A percentile compares a stretch with the other conserved stretches of the same genome.
These are phyloP conservation scores for Hirtodrosophila confusa DNA, from an alignment of 2,888 invertebrate genomes.

Conservation along the genomic window DNA sequence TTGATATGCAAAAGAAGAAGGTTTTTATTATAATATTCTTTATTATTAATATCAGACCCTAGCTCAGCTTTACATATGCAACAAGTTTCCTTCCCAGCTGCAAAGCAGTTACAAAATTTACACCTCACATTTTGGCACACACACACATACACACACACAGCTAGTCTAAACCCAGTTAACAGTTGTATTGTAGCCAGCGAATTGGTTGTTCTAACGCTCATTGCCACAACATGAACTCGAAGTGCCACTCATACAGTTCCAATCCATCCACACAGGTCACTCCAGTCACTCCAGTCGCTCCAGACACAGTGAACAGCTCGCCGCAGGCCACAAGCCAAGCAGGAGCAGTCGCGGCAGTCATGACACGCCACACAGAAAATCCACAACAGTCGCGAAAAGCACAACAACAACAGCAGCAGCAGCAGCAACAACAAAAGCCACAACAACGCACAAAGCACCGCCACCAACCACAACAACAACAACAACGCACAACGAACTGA, in stretches of 20 bases:
- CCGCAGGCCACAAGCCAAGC: constrained; percentile 52
- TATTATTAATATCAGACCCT: not conserved
- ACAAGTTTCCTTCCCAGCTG: constrained; percentile 34
- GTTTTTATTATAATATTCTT: not conserved
- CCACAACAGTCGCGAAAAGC: constrained; percentile 46
- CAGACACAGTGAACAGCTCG: constrained; percentile 63
- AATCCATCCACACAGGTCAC: constrained; percentile 72
- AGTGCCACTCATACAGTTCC: constrained; percentile 16
- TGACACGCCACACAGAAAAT: constrained; percentile 63
- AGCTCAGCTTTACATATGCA: not conserved
- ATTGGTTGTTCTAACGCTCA: constrained; percentile 29
- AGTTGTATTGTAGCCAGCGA: constrained; percentile 21
- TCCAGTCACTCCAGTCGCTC: constrained; percentile 83
- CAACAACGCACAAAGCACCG: constrained; percentile 52
- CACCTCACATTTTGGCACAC: constrained; percentile 14
- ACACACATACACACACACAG: constrained; percentile 4
- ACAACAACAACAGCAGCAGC: constrained; percentile 32
- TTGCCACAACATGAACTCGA: not conserved
- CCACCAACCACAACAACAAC: constrained; percentile 35
- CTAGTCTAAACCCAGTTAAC: constrained; percentile 34
- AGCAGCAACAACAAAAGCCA: constrained; percentile 38
- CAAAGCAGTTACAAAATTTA: constrained; percentile 12
- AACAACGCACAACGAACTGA: constrained; percentile 78
- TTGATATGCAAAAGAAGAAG: too few species aligned
- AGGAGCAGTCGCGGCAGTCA: constrained; percentile 40